Evolutionary conservation across 2,113 vertebrate species (phyloP), one percentile per base, ranked within the genome.

Genomic region (Chlorocebus sabaeus): DNA sequence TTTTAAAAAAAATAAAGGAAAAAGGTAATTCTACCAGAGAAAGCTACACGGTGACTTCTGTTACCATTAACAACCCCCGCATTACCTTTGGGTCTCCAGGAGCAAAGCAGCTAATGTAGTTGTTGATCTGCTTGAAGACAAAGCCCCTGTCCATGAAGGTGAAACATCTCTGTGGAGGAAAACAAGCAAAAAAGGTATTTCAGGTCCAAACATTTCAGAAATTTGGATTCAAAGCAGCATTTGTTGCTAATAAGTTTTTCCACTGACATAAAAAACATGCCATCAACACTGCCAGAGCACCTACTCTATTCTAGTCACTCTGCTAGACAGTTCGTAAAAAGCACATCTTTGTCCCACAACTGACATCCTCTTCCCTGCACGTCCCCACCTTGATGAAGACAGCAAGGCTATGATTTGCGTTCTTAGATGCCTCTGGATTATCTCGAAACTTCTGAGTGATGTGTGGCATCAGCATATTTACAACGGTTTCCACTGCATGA

Each of bases 81-180:
- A 25, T 72, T 99, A 99, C 99, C 99, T 99, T 99, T 0, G 99
- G 98, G 96, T 99, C 99, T 98, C 99, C 99, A 67, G 99, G 99
- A 97, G 99, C 98, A 98, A 99, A 99, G 98, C 99, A 99, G 98
- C 99, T 99, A 97, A 99, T 99, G 96, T 99, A 99, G 98, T 99
- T 99, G 99, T 99, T 99, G 98, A 99, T 99, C 98, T 99, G 99
- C 97, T 99, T 99, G 98, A 99, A 99, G 96, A 99, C 98, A 89
- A 99, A 99, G 96, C 99, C 99, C 98, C 99, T 98, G 96, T 99
- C 99, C 99, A 99, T 99, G 95, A 99, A 99, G 95, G 99, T 99
- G 98, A 99, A 99, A 98, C 99, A 99, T 81, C 99, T 99, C 99
- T 99, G 98, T 8, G 95, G 96, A 80, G 23, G 57, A 89, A 50